A percentile compares a stretch with the other conserved stretches of the same genome.
Evolutionary conservation across 1,140 invertebrate genomes (phyloP).

Genomic region (Acromyrmex charruanus): DNA sequence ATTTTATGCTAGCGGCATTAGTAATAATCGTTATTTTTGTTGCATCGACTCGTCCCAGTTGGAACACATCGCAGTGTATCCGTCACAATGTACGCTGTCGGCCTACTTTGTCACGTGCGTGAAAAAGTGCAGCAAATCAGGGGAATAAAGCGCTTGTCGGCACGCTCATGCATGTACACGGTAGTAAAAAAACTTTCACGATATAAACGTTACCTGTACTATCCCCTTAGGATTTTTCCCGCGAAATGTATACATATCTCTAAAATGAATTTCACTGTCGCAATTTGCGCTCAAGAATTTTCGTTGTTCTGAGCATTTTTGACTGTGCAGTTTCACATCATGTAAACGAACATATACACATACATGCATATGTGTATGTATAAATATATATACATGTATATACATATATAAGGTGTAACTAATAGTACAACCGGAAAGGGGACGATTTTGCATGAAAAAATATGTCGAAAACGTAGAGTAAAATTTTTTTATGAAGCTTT

Average conservation of each 20-base stretch:
- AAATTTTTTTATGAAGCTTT: too few relatives aligned
- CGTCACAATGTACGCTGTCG: neutral
- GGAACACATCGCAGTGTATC: neutral
- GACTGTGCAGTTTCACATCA: slow-evolving; percentile 37
- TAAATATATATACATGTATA: neutral
- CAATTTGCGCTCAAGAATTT: slow-evolving; percentile 63
- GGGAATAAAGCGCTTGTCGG: slow-evolving; percentile 73
- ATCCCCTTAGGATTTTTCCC: slow-evolving; percentile 67
- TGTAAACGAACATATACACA: too few relatives aligned
- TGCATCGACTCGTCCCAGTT: neutral
- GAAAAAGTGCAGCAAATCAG: slow-evolving; percentile 71
- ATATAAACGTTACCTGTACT: slow-evolving; percentile 58
- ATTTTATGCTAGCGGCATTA: neutral
- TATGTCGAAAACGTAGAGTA: too few relatives aligned
- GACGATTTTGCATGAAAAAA: too few relatives aligned
- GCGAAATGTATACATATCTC: slow-evolving; percentile 54
- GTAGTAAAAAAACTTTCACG: slow-evolving; percentile 69
- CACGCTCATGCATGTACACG: slow-evolving; percentile 44
- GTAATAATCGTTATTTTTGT: slow-evolving; percentile 23
- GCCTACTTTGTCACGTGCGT: slow-evolving; percentile 56
- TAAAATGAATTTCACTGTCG: slow-evolving; percentile 62
- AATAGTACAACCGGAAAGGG: too few relatives aligned
- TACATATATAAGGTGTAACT: neutral
- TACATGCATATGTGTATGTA: neutral
- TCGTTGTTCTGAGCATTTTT: slow-evolving; percentile 41